Percentiles rank a stretch among this genome's conserved stretches.
Conservation (phyloP, 1,140 invertebrate species). For the Catajapyx aquilonaris region DNA sequence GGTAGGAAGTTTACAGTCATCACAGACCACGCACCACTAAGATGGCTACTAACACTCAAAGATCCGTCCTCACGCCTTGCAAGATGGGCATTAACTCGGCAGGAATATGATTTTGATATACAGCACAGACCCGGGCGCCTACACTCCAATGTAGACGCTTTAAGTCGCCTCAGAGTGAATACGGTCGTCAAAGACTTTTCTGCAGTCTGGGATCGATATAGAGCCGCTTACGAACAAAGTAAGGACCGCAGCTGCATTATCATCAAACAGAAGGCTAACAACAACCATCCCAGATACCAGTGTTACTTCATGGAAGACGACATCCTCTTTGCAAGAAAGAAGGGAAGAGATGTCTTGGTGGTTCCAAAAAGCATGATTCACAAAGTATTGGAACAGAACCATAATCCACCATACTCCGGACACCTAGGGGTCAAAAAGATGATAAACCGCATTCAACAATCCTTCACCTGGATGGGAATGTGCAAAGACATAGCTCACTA, state of each 20-base stretch:
- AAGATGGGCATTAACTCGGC: slow-evolving; percentile 22
- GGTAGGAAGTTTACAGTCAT: too few species aligned
- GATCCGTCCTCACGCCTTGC: slow-evolving; percentile 20
- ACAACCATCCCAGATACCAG: too few species aligned
- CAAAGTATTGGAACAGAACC: too few species aligned
- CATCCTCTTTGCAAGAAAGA: too few species aligned
- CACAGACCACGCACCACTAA: too few species aligned
- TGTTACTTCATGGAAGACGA: too few species aligned
- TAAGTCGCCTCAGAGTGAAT: slow-evolving; percentile 14
- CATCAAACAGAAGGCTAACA: too few species aligned
- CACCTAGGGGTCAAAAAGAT: slow-evolving; percentile 8
- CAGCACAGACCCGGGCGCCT: slow-evolving; percentile 18
- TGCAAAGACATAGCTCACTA: slow-evolving; percentile 9
- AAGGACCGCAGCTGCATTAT: background rate
- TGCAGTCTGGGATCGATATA: background rate
- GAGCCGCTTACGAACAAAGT: background rate
- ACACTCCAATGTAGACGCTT: slow-evolving; percentile 17
- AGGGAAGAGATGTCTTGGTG: too few species aligned
- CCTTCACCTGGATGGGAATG: slow-evolving; percentile 10
- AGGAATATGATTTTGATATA: slow-evolving; percentile 20
- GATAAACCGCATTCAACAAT: slow-evolving; percentile 1
- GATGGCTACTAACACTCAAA: slow-evolving; percentile 20
- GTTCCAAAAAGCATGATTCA: too few species aligned
- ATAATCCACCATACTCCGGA: slow-evolving; percentile 1
- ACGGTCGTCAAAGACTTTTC: too few species aligned